Evolutionary conservation across 2,797 vertebrate species (phyloP).

Genomic region (Picus viridis): DNA sequence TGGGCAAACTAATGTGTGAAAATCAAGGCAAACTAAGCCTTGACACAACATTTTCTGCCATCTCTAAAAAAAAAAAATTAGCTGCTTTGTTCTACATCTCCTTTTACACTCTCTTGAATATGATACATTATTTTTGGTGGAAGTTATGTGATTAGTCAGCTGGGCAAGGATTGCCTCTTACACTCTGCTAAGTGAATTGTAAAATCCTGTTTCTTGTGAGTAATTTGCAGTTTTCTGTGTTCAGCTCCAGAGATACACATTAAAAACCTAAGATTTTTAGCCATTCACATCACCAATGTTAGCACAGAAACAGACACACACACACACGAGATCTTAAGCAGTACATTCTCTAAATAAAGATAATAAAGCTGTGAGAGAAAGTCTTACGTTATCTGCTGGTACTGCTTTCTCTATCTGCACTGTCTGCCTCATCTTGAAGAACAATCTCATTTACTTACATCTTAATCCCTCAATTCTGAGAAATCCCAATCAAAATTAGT

Average conservation of each 20-base stretch:
- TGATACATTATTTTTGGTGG: not conserved
- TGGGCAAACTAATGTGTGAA: slow-evolving; percentile 18
- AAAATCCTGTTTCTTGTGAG: not conserved
- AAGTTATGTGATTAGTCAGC: not conserved
- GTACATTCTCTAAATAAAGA: not conserved
- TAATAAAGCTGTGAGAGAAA: not conserved
- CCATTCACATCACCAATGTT: not conserved
- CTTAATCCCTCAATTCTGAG: not conserved
- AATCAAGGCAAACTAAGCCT: not conserved
- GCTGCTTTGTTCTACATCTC: not conserved
- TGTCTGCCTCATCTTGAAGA: not conserved
- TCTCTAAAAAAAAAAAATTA: not conserved
- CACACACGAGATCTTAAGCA: not conserved
- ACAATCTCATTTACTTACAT: not conserved
- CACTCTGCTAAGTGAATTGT: not conserved
- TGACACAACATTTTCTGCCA: not conserved
- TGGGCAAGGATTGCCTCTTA: not conserved
- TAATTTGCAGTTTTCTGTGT: not conserved
- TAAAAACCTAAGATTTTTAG: not conserved
- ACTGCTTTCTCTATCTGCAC: not conserved
- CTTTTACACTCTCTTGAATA: not conserved
- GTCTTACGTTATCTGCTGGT: not conserved
- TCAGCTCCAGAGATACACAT: not conserved
- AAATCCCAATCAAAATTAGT: not conserved
- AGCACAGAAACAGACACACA: not conserved